phyloP scores from a whole-genome alignment of 2,888 invertebrate genomes.

The Pediacus dermestoides region DNA sequence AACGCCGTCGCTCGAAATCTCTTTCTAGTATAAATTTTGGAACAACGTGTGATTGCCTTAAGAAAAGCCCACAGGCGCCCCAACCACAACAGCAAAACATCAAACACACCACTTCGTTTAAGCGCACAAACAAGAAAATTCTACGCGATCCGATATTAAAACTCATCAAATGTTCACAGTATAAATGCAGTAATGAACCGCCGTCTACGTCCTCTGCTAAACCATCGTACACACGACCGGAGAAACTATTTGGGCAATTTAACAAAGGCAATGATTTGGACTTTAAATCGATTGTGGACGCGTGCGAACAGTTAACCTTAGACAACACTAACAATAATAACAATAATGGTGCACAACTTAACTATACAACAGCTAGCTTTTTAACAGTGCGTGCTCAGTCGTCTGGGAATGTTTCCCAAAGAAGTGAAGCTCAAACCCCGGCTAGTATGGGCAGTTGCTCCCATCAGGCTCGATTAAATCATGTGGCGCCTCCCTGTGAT shows the following conservation, averaged over 20 bases:
- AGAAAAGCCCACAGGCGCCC: too few species aligned
- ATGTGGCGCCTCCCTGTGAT: conserved; percentile 70
- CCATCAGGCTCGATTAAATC: conserved; percentile 63
- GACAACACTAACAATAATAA: too few species aligned
- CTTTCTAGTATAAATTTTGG: conserved; percentile 45
- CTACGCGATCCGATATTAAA: conserved; percentile 58
- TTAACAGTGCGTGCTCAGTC: conserved; percentile 34
- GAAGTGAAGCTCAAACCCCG: conserved; percentile 16
- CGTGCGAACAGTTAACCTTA: conserved; percentile 46
- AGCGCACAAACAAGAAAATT: conserved; percentile 47
- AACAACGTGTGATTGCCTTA: conserved; percentile 39
- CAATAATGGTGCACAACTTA: too few species aligned
- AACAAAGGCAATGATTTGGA: conserved; percentile 38
- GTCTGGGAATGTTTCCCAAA: too few species aligned
- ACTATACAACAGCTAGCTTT: conserved; percentile 42
- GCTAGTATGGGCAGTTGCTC: conserved; percentile 60
- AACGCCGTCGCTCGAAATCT: conserved; percentile 45
- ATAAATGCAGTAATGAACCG: too few species aligned
- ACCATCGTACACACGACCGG: conserved; percentile 19
- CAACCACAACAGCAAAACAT: too few species aligned
- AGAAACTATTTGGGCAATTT: conserved; percentile 42
- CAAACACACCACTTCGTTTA: conserved; percentile 41
- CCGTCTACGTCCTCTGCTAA: conserved; percentile 15
- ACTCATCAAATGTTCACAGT: conserved; percentile 45
- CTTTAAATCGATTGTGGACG: conserved; percentile 47